These are phyloP conservation scores for Mesopsocus fuscifrons DNA, from an alignment of 2,888 invertebrate genomes.

Conservation along the genomic window DNA sequence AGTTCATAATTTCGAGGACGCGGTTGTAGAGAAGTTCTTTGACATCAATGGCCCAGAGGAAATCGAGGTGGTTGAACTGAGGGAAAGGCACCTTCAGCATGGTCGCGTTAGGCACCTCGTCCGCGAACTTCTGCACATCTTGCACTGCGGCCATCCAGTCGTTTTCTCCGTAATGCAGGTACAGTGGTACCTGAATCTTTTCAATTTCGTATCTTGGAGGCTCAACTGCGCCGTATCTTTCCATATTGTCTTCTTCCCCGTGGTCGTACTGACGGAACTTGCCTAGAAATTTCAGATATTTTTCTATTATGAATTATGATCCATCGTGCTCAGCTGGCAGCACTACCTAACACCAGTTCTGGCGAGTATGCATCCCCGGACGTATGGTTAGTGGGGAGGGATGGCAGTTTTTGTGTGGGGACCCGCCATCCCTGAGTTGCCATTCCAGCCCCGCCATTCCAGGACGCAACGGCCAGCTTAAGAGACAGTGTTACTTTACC, in stretches of 20 bases:
- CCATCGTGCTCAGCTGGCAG: too few species aligned
- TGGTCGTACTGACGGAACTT: slow-evolving; percentile 31
- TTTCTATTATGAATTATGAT: too few species aligned
- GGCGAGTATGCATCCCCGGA: too few species aligned
- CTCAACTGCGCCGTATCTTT: slow-evolving; percentile 29
- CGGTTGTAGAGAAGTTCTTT: slow-evolving; percentile 35
- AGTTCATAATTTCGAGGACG: slow-evolving; percentile 27
- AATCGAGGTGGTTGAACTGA: slow-evolving; percentile 52
- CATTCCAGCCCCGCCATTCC: too few species aligned
- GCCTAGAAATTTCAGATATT: slow-evolving; percentile 17
- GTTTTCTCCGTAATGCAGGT: slow-evolving; percentile 40
- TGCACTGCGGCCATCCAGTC: slow-evolving; percentile 39
- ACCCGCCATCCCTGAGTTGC: too few species aligned
- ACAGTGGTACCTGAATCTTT: slow-evolving; percentile 37
- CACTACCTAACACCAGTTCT: too few species aligned
- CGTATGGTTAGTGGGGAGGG: too few species aligned
- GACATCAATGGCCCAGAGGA: slow-evolving; percentile 43
- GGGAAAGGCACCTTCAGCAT: slow-evolving; percentile 30
- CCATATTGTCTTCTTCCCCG: slow-evolving; percentile 30
- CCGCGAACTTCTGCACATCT: background rate
- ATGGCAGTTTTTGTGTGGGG: too few species aligned
- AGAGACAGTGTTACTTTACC: too few species aligned
- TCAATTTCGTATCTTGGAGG: slow-evolving; percentile 40
- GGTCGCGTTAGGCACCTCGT: background rate
- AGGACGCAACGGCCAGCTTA: too few species aligned